Percentiles rank a stretch among this genome's conserved stretches.
phyloP scores from a whole-genome alignment of 2,113 vertebrate species.

The Acrocephalus kingi region DNA sequence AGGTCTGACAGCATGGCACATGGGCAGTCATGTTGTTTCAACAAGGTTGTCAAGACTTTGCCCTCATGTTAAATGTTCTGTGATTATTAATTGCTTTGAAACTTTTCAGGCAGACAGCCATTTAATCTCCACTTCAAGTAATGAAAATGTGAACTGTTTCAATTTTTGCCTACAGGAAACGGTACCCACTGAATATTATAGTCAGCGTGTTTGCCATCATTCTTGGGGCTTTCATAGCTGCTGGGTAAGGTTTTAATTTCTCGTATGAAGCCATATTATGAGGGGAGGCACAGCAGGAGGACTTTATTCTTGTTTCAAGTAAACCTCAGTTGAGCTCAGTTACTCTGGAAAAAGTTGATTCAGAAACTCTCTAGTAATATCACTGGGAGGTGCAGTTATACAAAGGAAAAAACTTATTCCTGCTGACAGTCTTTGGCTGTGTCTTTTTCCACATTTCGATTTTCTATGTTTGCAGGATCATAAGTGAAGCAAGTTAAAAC shows the following conservation, averaged over 20 bases:
- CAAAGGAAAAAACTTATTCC: not conserved
- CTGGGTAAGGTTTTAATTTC: conserved; percentile 80
- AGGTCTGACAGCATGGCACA: not conserved
- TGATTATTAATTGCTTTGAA: not conserved
- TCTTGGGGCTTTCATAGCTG: conserved; percentile 87
- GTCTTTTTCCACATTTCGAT: not conserved
- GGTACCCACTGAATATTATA: conserved; percentile 75
- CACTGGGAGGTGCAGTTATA: not conserved
- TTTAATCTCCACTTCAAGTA: not conserved
- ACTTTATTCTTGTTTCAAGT: conserved; percentile 6
- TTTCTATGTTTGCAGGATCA: not conserved
- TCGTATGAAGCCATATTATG: not conserved
- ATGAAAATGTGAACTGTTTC: not conserved
- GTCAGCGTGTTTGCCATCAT: conserved; percentile 84
- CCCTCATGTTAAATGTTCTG: not conserved
- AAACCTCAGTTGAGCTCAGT: not conserved
- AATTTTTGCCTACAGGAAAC: conserved; percentile 78
- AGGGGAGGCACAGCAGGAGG: not conserved
- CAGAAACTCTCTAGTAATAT: not conserved
- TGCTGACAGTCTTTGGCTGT: not conserved
- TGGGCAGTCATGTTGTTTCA: not conserved
- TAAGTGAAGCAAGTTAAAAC: not conserved
- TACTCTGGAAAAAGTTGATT: not conserved
- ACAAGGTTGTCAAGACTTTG: not conserved
- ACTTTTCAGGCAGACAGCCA: not conserved